phyloP scores from a whole-genome alignment of 2,113 vertebrate genomes.

The Epinephelus moara region DNA sequence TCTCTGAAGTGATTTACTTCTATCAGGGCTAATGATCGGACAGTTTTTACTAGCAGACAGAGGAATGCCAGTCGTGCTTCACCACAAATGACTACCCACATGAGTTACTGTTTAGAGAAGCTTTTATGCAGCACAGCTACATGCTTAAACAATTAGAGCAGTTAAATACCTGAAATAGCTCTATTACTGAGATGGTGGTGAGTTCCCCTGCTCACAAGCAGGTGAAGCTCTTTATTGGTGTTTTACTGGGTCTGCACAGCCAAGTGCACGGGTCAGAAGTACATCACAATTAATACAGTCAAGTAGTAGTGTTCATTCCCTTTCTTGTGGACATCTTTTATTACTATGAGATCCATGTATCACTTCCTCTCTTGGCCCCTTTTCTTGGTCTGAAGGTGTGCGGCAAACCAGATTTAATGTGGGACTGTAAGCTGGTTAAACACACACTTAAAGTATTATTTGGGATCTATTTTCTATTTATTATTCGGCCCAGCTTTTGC shows the following conservation, averaged over 20 bases:
- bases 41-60: slow-evolving; percentile 67
- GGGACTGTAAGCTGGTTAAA: neutral
- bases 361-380: neutral
- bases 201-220: slow-evolving; percentile 40
- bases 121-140: slow-evolving; percentile 67
- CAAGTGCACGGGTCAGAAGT: neutral
- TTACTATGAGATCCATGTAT: neutral
- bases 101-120: slow-evolving; percentile 73
- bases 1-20: slow-evolving; percentile 38
- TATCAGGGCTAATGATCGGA: slow-evolving; percentile 54
- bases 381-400: too few species aligned
- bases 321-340: neutral
- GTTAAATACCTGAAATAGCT: slow-evolving; percentile 79
- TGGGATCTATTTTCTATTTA: neutral
- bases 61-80: slow-evolving; percentile 68
- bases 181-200: slow-evolving; percentile 32
- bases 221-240: slow-evolving; percentile 41
- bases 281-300: neutral
- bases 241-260: neutral
- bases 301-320: neutral
- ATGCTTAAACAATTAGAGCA: slow-evolving; percentile 79
- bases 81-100: slow-evolving; percentile 68
- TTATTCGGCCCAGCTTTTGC: neutral
- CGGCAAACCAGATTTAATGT: too few species aligned
- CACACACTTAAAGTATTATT: neutral